These are phyloP conservation scores for Fringilla coelebs DNA, from an alignment of 2,797 vertebrate genomes.

Conservation along the genomic window DNA sequence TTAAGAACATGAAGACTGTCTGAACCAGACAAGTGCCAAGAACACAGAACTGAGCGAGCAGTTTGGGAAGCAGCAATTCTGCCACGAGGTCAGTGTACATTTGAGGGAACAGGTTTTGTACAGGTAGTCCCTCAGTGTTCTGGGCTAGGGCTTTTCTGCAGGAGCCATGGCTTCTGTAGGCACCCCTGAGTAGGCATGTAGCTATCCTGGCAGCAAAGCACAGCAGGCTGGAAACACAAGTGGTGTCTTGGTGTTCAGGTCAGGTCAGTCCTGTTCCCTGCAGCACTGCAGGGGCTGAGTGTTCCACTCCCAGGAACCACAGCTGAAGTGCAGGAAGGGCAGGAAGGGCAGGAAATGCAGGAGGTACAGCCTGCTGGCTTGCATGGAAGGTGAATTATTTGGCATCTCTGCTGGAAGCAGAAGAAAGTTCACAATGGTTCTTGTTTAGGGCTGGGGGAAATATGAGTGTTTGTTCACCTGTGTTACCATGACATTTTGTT, in stretches of 20 bases:
- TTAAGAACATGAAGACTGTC: not conserved
- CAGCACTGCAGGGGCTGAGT: not conserved
- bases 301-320: not conserved
- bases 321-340: not conserved
- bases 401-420: not conserved
- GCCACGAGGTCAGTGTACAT: not conserved
- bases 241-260: not conserved
- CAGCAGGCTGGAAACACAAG: not conserved
- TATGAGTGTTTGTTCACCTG: not conserved
- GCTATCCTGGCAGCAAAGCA: not conserved
- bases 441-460: not conserved
- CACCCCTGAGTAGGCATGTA: not conserved
- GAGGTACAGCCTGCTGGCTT: not conserved
- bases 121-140: not conserved
- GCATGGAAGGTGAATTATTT: not conserved
- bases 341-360: rapidly evolving
- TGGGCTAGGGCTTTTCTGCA: not conserved
- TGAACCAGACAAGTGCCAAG: not conserved
- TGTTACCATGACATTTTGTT: not conserved
- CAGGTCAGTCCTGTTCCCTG: not conserved
- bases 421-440: not conserved
- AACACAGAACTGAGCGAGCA: not conserved
- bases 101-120: not conserved
- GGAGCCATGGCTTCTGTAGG: not conserved
- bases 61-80: not conserved